Conservation (phyloP, 1,140 invertebrate genomes). For the Heliconius congener region DNA sequence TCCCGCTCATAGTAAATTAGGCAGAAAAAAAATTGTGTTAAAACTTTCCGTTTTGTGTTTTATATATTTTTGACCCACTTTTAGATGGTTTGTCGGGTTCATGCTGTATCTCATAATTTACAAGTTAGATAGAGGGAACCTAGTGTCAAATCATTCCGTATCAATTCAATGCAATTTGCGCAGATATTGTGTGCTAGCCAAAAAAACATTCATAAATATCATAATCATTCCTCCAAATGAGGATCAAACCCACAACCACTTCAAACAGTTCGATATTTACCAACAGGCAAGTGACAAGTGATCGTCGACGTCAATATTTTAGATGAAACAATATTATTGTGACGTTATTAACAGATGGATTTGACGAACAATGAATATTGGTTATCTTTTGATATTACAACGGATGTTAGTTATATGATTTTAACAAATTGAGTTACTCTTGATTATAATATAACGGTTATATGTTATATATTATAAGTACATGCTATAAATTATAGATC, state of each 20-base stretch:
- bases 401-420: slow-evolving; percentile 8
- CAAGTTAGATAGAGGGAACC: background rate
- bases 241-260: background rate
- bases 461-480: background rate
- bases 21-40: no score
- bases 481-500: background rate
- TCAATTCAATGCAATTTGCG: background rate
- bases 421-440: slow-evolving; percentile 7
- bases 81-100: background rate
- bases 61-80: no score
- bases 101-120: background rate
- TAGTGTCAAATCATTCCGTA: background rate
- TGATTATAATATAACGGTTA: background rate
- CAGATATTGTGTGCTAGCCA: background rate
- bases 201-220: background rate
- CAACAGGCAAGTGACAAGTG: background rate
- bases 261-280: background rate
- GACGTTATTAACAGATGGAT: slow-evolving; percentile 15
- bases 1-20: no score
- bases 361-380: slow-evolving; percentile 18
- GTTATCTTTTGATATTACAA: slow-evolving; percentile 12
- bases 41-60: no score
- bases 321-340: slow-evolving; percentile 17
- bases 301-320: slow-evolving; percentile 23
- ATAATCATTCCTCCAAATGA: background rate